Percentiles rank a stretch among this genome's conserved stretches.
These are phyloP conservation scores for Rhinella marina DNA, from an alignment of 2,797 vertebrate genomes.

Conservation along the genomic window DNA sequence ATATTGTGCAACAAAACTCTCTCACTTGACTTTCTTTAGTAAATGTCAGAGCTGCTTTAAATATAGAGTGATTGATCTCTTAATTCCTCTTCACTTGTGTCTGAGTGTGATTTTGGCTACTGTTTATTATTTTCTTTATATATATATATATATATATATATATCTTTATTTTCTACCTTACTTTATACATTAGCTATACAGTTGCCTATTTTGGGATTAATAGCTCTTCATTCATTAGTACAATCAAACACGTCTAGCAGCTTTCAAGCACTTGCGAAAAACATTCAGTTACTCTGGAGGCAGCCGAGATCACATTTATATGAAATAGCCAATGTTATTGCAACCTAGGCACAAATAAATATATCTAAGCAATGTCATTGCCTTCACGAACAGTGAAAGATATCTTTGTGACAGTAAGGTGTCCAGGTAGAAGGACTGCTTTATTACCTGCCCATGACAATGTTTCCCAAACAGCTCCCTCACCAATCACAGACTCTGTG, in stretches of 20 bases:
- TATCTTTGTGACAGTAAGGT: constrained; percentile 70
- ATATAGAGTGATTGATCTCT: constrained; percentile 9
- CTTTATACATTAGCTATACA: not conserved
- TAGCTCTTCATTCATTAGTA: not conserved
- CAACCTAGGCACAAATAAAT: constrained; percentile 65
- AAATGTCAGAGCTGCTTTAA: constrained; percentile 2
- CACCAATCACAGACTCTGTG: constrained; percentile 62
- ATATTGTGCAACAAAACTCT: not conserved
- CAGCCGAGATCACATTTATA: constrained; percentile 42
- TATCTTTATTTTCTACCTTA: not conserved
- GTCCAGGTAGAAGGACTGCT: constrained; percentile 67
- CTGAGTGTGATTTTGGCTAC: not conserved
- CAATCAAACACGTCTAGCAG: constrained; percentile 5
- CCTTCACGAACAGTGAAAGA: constrained; percentile 70
- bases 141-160: not conserved
- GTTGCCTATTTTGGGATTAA: not conserved
- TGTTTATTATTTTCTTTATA: not conserved
- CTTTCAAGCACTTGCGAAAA: constrained; percentile 15
- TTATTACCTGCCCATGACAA: constrained; percentile 72
- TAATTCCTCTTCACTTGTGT: not conserved
- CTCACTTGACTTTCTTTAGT: constrained; percentile 1
- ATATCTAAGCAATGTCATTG: constrained; percentile 68
- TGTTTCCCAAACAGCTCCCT: constrained; percentile 68
- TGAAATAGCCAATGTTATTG: constrained; percentile 64
- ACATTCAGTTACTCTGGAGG: constrained; percentile 14